Percentiles rank a stretch among this genome's conserved stretches.
Evolutionary conservation across 2,113 vertebrate genomes (phyloP).

Genomic region (Ptychochromis oligacanthus): DNA sequence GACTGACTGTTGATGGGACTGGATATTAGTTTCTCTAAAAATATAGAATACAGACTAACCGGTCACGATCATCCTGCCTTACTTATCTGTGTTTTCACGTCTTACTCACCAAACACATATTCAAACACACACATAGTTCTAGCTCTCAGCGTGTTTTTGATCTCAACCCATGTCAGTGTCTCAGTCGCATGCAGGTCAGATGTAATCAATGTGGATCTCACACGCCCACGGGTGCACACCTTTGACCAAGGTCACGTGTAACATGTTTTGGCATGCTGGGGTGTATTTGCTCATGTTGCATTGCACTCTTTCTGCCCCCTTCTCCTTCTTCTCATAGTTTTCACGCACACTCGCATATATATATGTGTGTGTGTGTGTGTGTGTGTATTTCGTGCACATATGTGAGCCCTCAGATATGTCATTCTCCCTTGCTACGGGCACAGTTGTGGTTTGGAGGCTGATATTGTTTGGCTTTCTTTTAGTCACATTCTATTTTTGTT

Average conservation of each 20-base stretch:
- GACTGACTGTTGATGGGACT: no score
- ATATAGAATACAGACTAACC: no score
- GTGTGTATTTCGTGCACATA: neutral
- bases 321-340: neutral
- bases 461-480: conserved; percentile 67
- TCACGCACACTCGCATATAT: neutral
- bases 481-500: conserved; percentile 70
- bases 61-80: no score
- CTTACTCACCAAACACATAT: neutral
- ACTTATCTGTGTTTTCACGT: neutral
- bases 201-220: conserved; percentile 22
- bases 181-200: conserved; percentile 51
- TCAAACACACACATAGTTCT: neutral
- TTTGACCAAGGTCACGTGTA: conserved; percentile 53
- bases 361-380: neutral
- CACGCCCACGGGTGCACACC: conserved; percentile 12
- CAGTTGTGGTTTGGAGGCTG: conserved; percentile 52
- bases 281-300: conserved; percentile 36
- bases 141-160: conserved; percentile 9
- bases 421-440: conserved; percentile 47
- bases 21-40: no score
- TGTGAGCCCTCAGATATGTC: conserved; percentile 45
- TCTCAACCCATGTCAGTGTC: conserved; percentile 14
- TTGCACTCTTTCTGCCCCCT: neutral
- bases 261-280: conserved; percentile 30